Evolutionary conservation across 2,888 invertebrate genomes (phyloP).

Genomic region (Brachyptera putata): DNA sequence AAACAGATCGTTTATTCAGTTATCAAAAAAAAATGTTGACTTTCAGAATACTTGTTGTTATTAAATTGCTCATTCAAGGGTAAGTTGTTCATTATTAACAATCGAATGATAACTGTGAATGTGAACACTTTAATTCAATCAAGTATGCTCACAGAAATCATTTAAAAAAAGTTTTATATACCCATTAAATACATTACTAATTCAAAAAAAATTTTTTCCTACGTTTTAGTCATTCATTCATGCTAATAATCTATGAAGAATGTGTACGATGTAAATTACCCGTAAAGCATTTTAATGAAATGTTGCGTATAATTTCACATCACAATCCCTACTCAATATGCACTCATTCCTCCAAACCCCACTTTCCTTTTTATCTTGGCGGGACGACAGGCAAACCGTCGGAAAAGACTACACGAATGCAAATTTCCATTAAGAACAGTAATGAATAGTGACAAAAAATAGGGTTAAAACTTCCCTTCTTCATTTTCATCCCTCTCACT

Average conservation of each 20-base stretch:
- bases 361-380: neutral
- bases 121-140: too few species aligned
- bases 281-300: too few species aligned
- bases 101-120: too few species aligned
- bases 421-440: conserved; percentile 27
- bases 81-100: too few species aligned
- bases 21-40: too few species aligned
- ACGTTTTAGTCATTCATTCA: too few species aligned
- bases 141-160: neutral
- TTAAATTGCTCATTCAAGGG: too few species aligned
- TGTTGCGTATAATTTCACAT: conserved; percentile 6
- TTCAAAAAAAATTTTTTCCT: neutral
- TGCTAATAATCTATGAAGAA: too few species aligned
- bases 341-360: neutral
- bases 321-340: neutral
- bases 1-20: too few species aligned
- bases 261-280: too few species aligned
- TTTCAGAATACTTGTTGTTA: too few species aligned
- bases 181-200: neutral
- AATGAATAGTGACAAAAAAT: conserved; percentile 34
- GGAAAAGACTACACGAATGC: conserved; percentile 20
- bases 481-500: conserved; percentile 13
- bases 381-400: neutral
- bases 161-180: neutral
- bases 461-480: conserved; percentile 28